Evolutionary conservation across 2,797 vertebrate genomes (phyloP).

Genomic region (Lithobates sylvaticus): DNA sequence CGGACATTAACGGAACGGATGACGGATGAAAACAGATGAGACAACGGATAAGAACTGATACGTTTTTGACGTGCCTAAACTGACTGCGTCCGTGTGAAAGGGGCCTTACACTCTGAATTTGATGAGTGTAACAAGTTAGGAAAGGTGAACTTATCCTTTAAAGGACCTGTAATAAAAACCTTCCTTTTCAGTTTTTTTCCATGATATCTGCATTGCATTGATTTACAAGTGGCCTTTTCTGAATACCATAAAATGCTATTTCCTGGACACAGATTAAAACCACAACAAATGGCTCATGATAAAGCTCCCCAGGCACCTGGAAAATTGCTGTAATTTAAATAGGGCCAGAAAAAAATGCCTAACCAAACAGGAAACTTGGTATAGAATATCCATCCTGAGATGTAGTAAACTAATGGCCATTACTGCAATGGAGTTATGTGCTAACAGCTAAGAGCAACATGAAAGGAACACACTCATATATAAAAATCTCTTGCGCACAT

Average conservation of each 20-base stretch:
- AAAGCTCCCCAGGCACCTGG: neutral
- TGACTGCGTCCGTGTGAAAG: no score
- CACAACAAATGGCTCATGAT: constrained; percentile 6
- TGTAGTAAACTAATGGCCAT: constrained; percentile 44
- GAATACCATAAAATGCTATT: neutral
- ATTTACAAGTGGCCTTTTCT: neutral
- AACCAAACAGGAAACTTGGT: constrained; percentile 51
- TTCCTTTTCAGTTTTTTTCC: neutral
- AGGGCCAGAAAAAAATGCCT: neutral
- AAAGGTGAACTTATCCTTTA: no score
- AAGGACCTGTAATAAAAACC: no score
- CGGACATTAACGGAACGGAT: no score
- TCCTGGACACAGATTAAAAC: neutral
- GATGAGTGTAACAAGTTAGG: no score
- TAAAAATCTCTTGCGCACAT: neutral
- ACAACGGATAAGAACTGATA: no score
- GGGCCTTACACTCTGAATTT: no score
- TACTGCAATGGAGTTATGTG: constrained; percentile 14
- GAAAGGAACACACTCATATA: neutral
- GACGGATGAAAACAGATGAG: no score
- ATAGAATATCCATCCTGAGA: constrained; percentile 56
- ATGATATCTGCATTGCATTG: neutral
- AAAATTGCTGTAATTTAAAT: constrained; percentile 29
- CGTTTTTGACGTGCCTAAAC: no score
- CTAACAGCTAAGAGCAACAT: constrained; percentile 8